phyloP scores from a whole-genome alignment of 2,113 vertebrate species.

The Varanus komodoensis region DNA sequence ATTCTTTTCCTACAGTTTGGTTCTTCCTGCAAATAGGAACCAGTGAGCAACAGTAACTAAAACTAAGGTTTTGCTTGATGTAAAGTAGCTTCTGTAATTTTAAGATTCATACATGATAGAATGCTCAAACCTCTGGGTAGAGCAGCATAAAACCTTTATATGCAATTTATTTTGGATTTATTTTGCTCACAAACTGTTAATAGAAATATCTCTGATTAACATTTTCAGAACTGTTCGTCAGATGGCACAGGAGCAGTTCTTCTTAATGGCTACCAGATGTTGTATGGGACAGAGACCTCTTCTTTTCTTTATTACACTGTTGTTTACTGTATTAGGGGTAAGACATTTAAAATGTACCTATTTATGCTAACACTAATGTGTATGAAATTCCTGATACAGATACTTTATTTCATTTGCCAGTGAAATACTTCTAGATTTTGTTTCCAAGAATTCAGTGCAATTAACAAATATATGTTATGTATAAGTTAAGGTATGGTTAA shows the following conservation, averaged over 20 bases:
- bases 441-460: background rate
- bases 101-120: background rate
- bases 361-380: background rate
- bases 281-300: slow-evolving; percentile 99
- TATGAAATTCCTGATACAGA: background rate
- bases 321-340: slow-evolving; percentile 97
- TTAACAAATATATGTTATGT: background rate
- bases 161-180: background rate
- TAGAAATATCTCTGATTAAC: slow-evolving; percentile 8
- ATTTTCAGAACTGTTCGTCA: slow-evolving; percentile 93
- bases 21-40: background rate
- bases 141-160: background rate
- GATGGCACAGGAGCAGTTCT: slow-evolving; percentile 99
- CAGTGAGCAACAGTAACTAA: background rate
- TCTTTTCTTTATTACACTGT: slow-evolving; percentile 97
- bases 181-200: background rate
- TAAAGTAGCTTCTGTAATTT: background rate
- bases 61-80: background rate
- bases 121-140: background rate
- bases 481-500: background rate
- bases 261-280: slow-evolving; percentile 98
- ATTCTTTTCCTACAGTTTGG: background rate
- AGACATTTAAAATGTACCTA: slow-evolving; percentile 59
- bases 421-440: background rate
- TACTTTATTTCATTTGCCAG: background rate